phyloP scores from a whole-genome alignment of 1,140 invertebrate species.

The Pteromalus puparum region DNA sequence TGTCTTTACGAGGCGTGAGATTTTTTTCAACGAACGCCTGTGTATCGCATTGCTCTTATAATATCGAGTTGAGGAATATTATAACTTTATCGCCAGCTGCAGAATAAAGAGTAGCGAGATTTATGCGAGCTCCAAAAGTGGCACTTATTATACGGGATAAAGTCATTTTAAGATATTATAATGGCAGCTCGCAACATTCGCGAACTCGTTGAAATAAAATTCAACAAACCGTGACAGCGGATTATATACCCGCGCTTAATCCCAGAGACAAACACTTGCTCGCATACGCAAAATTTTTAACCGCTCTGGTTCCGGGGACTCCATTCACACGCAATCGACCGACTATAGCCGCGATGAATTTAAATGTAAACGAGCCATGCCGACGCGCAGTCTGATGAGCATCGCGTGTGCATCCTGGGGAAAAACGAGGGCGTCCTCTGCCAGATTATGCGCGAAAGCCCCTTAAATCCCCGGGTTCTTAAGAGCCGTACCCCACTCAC shows the following conservation, averaged over 20 bases:
- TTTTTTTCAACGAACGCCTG: no score
- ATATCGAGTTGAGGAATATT: no score
- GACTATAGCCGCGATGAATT: slow-evolving; percentile 54
- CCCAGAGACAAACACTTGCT: no score
- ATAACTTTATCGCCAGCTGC: no score
- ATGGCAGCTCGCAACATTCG: not conserved
- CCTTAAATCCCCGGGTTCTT: slow-evolving; percentile 56
- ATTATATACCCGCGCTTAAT: no score
- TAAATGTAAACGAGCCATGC: slow-evolving; percentile 56
- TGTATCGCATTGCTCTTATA: no score
- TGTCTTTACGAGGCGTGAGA: not conserved
- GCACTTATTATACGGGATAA: not conserved
- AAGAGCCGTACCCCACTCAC: not conserved
- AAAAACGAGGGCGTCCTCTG: slow-evolving; percentile 41
- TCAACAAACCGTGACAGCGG: no score
- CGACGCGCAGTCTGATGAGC: slow-evolving; percentile 25
- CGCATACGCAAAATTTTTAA: no score
- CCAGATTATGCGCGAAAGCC: slow-evolving; percentile 58
- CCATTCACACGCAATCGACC: not conserved
- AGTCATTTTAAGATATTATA: slow-evolving; percentile 1
- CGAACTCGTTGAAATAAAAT: no score
- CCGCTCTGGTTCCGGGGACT: no score
- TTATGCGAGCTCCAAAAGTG: not conserved
- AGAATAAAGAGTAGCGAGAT: not conserved
- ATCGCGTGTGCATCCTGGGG: not conserved